Evolutionary conservation across 2,888 invertebrate genomes (phyloP).

Genomic region (Isoperla grammatica): DNA sequence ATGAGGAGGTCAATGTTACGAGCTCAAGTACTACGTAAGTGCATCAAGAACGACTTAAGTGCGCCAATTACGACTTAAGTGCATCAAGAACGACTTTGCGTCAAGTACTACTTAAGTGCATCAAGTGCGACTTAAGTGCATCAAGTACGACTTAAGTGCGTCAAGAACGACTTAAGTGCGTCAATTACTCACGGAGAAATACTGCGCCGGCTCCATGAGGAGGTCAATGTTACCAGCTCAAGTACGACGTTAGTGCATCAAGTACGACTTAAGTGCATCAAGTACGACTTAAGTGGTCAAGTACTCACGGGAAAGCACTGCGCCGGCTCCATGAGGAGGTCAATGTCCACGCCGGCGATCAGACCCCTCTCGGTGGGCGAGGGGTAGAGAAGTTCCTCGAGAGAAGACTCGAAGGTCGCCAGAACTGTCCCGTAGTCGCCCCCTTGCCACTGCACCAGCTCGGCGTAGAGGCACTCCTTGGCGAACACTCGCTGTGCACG

Average conservation of each 20-base stretch:
- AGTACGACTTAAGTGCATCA: too few species aligned
- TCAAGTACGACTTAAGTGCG: too few species aligned
- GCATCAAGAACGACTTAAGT: too few species aligned
- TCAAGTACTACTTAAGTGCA: too few species aligned
- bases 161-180: too few species aligned
- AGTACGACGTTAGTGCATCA: too few species aligned
- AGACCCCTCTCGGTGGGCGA: constrained; percentile 50
- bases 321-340: constrained; percentile 62
- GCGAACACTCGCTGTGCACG: constrained; percentile 40
- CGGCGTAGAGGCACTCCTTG: constrained; percentile 56
- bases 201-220: constrained; percentile 59
- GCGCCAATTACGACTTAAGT: too few species aligned
- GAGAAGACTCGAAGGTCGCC: constrained; percentile 58
- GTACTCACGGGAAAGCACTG: constrained; percentile 60
- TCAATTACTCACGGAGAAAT: constrained; percentile 63
- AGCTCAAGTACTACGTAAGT: too few species aligned
- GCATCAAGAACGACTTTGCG: too few species aligned
- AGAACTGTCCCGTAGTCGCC: constrained; percentile 48
- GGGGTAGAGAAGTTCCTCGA: constrained; percentile 61
- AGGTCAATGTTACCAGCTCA: constrained; percentile 61
- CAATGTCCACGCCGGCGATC: constrained; percentile 54
- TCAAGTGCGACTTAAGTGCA: too few species aligned
- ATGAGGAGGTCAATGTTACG: too few species aligned
- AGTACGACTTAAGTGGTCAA: too few species aligned
- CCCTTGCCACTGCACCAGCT: constrained; percentile 58